phyloP scores from a whole-genome alignment of 1,140 invertebrate genomes.

The Archegozetes longisetosus region DNA sequence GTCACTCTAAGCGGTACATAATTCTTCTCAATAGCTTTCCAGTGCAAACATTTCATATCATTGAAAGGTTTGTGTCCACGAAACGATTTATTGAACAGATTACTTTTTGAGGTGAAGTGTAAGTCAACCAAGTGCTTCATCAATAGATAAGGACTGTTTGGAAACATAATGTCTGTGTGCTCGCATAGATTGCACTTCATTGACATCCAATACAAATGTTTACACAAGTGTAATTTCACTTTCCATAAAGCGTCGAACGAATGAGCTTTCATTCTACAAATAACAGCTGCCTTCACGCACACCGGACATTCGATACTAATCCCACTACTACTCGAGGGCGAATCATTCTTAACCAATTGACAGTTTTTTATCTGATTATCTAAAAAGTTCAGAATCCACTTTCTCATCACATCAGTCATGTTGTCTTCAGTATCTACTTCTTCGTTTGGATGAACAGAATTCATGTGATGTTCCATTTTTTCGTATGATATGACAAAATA shows the following conservation, averaged over 20 bases:
- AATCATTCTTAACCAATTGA: background rate
- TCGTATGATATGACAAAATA: background rate
- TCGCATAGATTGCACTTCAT: background rate
- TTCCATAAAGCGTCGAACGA: background rate
- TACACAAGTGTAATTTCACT: background rate
- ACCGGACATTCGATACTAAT: background rate
- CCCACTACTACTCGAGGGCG: background rate
- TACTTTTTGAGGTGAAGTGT: background rate
- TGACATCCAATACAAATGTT: background rate
- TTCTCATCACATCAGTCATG: background rate
- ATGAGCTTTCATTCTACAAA: background rate
- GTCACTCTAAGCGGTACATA: background rate
- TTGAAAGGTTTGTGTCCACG: background rate
- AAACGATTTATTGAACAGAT: background rate
- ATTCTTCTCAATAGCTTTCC: background rate
- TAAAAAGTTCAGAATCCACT: background rate
- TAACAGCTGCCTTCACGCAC: background rate
- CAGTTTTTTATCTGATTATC: background rate
- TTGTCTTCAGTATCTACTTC: background rate
- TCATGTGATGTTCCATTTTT: background rate
- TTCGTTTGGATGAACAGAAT: background rate
- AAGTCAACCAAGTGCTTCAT: background rate
- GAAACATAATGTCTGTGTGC: background rate
- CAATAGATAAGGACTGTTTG: background rate
- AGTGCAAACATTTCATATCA: background rate